A percentile compares a stretch with the other conserved stretches of the same genome.
Evolutionary conservation across 2,888 invertebrate genomes (phyloP).

Genomic region (Lepidochitona cinerea): DNA sequence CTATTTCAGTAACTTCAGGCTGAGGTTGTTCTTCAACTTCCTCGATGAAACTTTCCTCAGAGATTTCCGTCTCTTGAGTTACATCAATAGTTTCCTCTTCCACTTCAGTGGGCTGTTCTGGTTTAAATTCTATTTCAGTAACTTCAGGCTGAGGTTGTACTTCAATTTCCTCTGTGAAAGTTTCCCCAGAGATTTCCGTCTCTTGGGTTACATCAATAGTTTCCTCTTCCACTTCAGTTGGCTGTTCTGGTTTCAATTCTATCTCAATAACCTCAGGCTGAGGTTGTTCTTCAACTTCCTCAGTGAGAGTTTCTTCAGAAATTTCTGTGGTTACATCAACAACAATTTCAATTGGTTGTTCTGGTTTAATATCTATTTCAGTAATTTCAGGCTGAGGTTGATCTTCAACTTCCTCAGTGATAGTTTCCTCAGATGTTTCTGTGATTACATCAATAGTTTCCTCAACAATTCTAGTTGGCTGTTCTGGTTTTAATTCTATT

Average conservation of each 20-base stretch:
- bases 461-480: no score
- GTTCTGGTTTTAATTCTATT: not conserved
- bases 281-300: not conserved
- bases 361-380: not conserved
- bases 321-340: not conserved
- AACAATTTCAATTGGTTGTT: not conserved
- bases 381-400: not conserved
- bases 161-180: not conserved
- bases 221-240: no score
- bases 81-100: not conserved
- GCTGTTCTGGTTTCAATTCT: not conserved
- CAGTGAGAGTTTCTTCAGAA: not conserved
- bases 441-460: conserved; percentile 21
- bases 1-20: not conserved
- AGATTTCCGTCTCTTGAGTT: not conserved
- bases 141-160: not conserved
- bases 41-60: not conserved
- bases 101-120: not conserved
- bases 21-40: not conserved
- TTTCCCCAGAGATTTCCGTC: no score
- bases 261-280: not conserved
- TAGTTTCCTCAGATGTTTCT: conserved; percentile 12
- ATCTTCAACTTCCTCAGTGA: not conserved
- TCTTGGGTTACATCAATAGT: no score
- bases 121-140: not conserved